Percentiles rank a stretch among this genome's conserved stretches.
Evolutionary conservation across 2,113 vertebrate genomes (phyloP).

Genomic region (Pluvianellus socialis): DNA sequence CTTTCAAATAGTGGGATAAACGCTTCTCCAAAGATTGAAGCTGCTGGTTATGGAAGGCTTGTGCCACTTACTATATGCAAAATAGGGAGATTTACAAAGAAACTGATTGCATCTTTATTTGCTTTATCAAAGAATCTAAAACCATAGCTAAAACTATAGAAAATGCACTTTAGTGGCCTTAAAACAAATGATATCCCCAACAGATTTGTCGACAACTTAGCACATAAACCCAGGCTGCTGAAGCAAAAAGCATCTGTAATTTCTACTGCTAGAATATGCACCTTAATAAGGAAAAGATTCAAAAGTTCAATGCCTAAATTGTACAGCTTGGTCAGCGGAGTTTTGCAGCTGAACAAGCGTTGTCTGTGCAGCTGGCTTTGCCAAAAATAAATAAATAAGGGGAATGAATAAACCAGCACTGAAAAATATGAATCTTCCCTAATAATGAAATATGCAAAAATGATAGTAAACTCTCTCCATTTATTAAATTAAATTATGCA

Average conservation of each 20-base stretch:
- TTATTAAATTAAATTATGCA: slow-evolving; percentile 75
- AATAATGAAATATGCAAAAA: slow-evolving; percentile 73
- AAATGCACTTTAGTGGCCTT: slow-evolving; percentile 62
- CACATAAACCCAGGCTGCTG: slow-evolving; percentile 1
- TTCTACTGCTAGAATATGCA: slow-evolving; percentile 39
- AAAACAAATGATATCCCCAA: slow-evolving; percentile 49
- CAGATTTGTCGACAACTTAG: slow-evolving; percentile 14
- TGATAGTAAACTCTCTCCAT: slow-evolving; percentile 67
- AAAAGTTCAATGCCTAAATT: slow-evolving; percentile 55
- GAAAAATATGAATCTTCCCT: slow-evolving; percentile 66
- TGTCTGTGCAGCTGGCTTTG: slow-evolving; percentile 23
- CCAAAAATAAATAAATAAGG: slow-evolving; percentile 58
- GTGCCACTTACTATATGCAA: slow-evolving; percentile 69
- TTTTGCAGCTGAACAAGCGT: slow-evolving; percentile 58
- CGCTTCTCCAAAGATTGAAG: slow-evolving; percentile 51
- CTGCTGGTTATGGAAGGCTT: slow-evolving; percentile 58
- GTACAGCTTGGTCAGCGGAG: slow-evolving; percentile 63
- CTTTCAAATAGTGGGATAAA: slow-evolving; percentile 68
- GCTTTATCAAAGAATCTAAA: slow-evolving; percentile 68
- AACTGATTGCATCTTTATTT: slow-evolving; percentile 77
- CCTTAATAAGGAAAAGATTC: slow-evolving; percentile 59
- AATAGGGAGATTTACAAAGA: slow-evolving; percentile 72
- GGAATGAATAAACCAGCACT: slow-evolving; percentile 1
- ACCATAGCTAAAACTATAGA: slow-evolving; percentile 64
- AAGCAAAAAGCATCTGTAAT: slow-evolving; percentile 59